Evolutionary conservation across 1,140 invertebrate genomes (phyloP).

Genomic region (Aphelenchoides avenae): DNA sequence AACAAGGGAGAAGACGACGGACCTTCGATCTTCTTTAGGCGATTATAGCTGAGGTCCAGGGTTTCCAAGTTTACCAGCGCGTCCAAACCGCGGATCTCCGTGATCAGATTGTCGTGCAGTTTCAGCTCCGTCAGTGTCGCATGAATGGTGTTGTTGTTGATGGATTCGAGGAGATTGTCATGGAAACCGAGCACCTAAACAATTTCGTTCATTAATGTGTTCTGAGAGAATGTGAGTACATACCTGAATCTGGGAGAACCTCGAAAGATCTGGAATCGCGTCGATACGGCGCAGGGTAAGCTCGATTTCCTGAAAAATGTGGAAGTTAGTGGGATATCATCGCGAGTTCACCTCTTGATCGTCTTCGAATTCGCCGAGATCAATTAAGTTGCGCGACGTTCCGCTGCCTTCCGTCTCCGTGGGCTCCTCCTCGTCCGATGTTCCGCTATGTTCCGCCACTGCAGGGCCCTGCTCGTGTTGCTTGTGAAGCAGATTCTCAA

Average conservation of each 20-base stretch:
- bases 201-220: background rate
- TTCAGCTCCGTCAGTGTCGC: slow-evolving; percentile 78
- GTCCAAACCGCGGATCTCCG: slow-evolving; percentile 79
- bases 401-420: no score
- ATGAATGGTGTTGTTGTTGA: slow-evolving; percentile 22
- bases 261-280: slow-evolving; percentile 28
- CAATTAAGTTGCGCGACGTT: no score
- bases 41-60: slow-evolving; percentile 90
- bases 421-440: no score
- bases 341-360: no score
- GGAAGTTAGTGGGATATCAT: no score
- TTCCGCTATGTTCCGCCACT: no score
- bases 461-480: no score
- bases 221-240: background rate
- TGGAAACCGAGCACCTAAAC: slow-evolving; percentile 29
- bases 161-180: slow-evolving; percentile 19
- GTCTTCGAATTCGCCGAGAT: no score
- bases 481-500: no score
- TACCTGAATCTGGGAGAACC: slow-evolving; percentile 28
- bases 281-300: no score
- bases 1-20: no score
- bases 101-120: slow-evolving; percentile 78
- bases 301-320: no score
- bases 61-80: slow-evolving; percentile 78
- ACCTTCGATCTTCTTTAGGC: slow-evolving; percentile 81